Conservation (phyloP, 2,113 vertebrate genomes). For the Mirounga angustirostris region DNA sequence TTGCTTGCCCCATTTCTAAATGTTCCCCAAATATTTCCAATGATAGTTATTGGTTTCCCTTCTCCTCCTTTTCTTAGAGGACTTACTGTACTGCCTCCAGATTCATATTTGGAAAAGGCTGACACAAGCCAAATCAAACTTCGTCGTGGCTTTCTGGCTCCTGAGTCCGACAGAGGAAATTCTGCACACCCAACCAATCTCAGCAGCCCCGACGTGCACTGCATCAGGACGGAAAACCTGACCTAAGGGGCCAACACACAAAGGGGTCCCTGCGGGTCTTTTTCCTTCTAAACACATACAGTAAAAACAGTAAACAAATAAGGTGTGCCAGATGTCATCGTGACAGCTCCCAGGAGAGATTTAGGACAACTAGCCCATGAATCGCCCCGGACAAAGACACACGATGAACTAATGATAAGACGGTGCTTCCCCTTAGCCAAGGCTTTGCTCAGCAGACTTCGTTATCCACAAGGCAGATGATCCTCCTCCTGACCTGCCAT, state of each 20-base stretch:
- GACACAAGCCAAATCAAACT: conserved; percentile 80
- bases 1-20: neutral
- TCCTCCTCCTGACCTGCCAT: neutral
- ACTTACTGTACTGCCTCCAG: conserved; percentile 67
- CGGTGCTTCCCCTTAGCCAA: neutral
- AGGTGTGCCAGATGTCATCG: neutral
- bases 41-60: conserved; percentile 5
- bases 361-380: neutral
- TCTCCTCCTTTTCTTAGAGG: conserved; percentile 57
- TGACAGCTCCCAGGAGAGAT: neutral
- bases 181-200: conserved; percentile 65
- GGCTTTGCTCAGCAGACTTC: neutral
- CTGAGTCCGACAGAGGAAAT: conserved; percentile 58
- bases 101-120: conserved; percentile 79
- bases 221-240: conserved; percentile 72
- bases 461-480: neutral
- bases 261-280: neutral
- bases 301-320: conserved; percentile 63
- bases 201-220: fast-evolving
- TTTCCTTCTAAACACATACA: conserved; percentile 35
- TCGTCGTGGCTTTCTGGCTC: conserved; percentile 73
- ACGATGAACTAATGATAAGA: neutral
- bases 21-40: conserved; percentile 53
- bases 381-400: neutral
- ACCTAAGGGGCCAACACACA: conserved; percentile 63